These are phyloP conservation scores for Zaprionus lachaisei DNA, from an alignment of 1,140 invertebrate species.

Conservation along the genomic window DNA sequence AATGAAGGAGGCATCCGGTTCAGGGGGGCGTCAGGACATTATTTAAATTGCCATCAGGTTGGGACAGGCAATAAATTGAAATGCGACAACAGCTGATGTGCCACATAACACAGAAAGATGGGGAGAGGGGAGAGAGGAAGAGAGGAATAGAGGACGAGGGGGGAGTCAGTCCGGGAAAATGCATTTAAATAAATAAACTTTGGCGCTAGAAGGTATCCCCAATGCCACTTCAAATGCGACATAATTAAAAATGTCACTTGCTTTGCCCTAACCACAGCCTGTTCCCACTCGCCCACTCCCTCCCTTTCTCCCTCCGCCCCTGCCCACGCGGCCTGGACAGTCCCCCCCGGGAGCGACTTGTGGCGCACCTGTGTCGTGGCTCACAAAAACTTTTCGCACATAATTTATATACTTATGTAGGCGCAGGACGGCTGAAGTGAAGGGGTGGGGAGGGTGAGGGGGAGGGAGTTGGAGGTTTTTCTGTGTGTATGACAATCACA, in stretches of 20 bases:
- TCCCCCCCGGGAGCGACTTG: conserved; percentile 21
- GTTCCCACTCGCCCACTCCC: neutral
- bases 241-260: conserved; percentile 61
- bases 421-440: neutral
- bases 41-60: conserved; percentile 61
- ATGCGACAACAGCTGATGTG: conserved; percentile 43
- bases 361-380: conserved; percentile 41
- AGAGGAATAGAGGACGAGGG: too few relatives aligned
- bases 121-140: neutral
- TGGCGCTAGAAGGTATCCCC: neutral
- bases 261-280: conserved; percentile 8
- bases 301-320: too few relatives aligned
- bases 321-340: neutral
- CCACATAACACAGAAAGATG: neutral
- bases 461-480: neutral
- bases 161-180: conserved; percentile 9
- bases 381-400: conserved; percentile 55
- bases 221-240: conserved; percentile 44
- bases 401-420: conserved; percentile 44
- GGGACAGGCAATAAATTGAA: conserved; percentile 59
- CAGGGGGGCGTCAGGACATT: conserved; percentile 39
- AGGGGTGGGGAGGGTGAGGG: neutral
- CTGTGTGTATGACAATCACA: conserved; percentile 50
- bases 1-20: conserved; percentile 10
- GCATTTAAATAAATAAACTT: conserved; percentile 55